phyloP scores from a whole-genome alignment of 1,140 invertebrate species.

The Amphibalanus amphitrite region DNA sequence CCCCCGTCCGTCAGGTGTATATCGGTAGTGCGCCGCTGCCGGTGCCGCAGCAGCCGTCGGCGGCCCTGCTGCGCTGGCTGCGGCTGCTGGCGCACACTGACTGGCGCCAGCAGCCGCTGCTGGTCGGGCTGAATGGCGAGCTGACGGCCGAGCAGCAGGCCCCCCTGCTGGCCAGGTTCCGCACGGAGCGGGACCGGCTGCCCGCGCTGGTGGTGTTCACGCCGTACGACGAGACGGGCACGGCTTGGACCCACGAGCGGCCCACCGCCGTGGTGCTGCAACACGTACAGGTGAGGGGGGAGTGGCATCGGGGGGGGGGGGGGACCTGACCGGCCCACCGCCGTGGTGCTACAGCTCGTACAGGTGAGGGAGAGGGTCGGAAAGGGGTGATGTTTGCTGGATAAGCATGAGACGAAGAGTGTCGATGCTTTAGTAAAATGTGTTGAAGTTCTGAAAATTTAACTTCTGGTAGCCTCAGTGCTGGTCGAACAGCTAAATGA shows the following conservation, averaged over 20 bases:
- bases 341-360: too few relatives aligned
- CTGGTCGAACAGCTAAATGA: too few relatives aligned
- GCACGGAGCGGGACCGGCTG: neutral
- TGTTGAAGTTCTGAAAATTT: too few relatives aligned
- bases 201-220: neutral
- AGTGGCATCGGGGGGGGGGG: too few relatives aligned
- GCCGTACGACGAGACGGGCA: neutral
- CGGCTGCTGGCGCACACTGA: conserved; percentile 45
- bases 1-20: conserved; percentile 32
- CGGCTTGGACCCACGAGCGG: neutral
- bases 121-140: conserved; percentile 65
- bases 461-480: too few relatives aligned
- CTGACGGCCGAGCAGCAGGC: conserved; percentile 33
- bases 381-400: too few relatives aligned
- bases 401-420: too few relatives aligned
- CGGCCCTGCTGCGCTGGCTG: conserved; percentile 56
- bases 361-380: too few relatives aligned
- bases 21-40: conserved; percentile 40
- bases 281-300: neutral
- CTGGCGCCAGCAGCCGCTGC: conserved; percentile 42
- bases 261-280: neutral
- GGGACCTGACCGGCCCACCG: too few relatives aligned
- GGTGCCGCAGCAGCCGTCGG: conserved; percentile 42
- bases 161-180: neutral
- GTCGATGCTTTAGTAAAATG: too few relatives aligned